phyloP scores from a whole-genome alignment of 2,888 invertebrate species.

The Cosmorhoe ocellata region DNA sequence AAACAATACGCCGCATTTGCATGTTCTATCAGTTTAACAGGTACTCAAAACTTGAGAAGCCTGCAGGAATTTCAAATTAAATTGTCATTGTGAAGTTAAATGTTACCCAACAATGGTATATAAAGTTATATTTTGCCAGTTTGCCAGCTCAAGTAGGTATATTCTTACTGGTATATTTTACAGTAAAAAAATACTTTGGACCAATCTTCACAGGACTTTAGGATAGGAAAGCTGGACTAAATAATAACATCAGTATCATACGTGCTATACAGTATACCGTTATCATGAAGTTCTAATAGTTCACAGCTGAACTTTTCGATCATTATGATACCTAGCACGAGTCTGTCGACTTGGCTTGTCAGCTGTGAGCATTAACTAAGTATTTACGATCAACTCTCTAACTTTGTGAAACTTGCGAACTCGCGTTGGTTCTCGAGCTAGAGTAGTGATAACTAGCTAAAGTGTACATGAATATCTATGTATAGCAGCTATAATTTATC shows the following conservation, averaged over 20 bases:
- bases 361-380: conserved; percentile 29
- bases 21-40: conserved; percentile 19
- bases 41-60: conserved; percentile 11
- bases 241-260: too few relatives aligned
- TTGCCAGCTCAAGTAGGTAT: too few relatives aligned
- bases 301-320: conserved; percentile 6
- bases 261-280: too few relatives aligned
- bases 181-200: too few relatives aligned
- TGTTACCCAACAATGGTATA: too few relatives aligned
- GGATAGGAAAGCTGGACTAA: too few relatives aligned
- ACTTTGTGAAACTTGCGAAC: conserved; percentile 24
- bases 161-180: too few relatives aligned
- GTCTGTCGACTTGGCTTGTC: conserved; percentile 23
- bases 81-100: background rate
- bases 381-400: conserved; percentile 33
- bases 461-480: background rate
- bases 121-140: too few relatives aligned
- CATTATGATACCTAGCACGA: conserved; percentile 28
- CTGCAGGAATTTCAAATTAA: background rate
- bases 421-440: conserved; percentile 18
- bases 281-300: too few relatives aligned
- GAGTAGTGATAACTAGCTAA: conserved; percentile 18
- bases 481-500: background rate
- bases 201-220: too few relatives aligned
- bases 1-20: conserved; percentile 18